phyloP scores from a whole-genome alignment of 2,113 vertebrate species.

The Apistogramma diplotaenia region DNA sequence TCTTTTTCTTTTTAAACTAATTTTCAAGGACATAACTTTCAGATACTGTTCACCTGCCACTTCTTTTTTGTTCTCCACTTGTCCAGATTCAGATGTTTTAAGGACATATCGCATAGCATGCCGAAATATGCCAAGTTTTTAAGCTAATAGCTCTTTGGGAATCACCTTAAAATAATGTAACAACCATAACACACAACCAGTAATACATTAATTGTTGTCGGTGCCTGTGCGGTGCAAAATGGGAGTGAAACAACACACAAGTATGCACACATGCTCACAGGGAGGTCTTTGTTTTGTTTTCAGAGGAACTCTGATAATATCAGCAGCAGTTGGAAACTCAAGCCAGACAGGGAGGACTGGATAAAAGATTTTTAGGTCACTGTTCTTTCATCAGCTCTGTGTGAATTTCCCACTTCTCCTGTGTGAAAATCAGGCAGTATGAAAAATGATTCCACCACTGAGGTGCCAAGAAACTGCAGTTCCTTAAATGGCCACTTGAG shows the following conservation, averaged over 20 bases:
- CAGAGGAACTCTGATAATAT: slow-evolving; percentile 9
- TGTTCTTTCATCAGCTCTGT: not conserved
- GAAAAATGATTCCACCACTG: not conserved
- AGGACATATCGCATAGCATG: not conserved
- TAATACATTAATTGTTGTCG: slow-evolving; percentile 1
- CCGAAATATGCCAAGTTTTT: not conserved
- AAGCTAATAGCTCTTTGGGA: not conserved
- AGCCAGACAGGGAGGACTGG: not conserved
- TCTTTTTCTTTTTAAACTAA: not conserved
- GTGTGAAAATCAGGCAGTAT: not conserved
- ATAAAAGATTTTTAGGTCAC: not conserved
- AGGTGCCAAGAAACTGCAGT: not conserved
- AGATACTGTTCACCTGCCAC: not conserved
- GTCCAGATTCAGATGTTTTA: not conserved
- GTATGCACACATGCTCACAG: not conserved
- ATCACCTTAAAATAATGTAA: no score
- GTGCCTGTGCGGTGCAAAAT: slow-evolving; percentile 9
- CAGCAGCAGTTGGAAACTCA: not conserved
- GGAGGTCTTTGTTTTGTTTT: not conserved
- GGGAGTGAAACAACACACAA: not conserved
- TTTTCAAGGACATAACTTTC: not conserved
- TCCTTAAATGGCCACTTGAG: not conserved
- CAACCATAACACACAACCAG: no score
- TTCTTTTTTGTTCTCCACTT: not conserved
- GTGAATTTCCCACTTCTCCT: not conserved